Evolutionary conservation across 2,797 vertebrate species (phyloP).

Genomic region (Spea hammondii): DNA sequence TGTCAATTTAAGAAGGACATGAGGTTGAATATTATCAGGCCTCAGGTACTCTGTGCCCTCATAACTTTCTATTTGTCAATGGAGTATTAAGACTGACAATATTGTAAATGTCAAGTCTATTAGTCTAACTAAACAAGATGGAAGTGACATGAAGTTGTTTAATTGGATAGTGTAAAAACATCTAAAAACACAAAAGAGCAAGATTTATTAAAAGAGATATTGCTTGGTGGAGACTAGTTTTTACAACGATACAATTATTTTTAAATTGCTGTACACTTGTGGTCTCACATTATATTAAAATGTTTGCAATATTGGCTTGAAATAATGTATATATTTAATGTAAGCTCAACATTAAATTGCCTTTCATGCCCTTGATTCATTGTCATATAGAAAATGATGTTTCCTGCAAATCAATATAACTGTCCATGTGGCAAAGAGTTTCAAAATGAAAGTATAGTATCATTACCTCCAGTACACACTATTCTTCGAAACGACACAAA

Average conservation of each 20-base stretch:
- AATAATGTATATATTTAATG: constrained; percentile 6
- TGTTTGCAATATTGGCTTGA: not conserved
- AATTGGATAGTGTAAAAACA: constrained; percentile 29
- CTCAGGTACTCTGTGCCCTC: constrained; percentile 40
- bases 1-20: constrained; percentile 51
- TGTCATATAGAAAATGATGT: not conserved
- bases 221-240: no score
- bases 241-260: no score
- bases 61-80: constrained; percentile 47
- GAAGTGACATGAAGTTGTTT: constrained; percentile 36
- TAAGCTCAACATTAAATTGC: not conserved
- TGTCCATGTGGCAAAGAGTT: not conserved
- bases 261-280: no score
- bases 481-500: not conserved
- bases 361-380: not conserved
- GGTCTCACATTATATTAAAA: not conserved
- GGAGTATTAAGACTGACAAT: constrained; percentile 50
- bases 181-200: constrained; percentile 21
- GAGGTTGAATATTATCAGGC: constrained; percentile 46
- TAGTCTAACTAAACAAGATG: constrained; percentile 43
- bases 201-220: no score
- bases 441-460: constrained; percentile 1
- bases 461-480: not conserved
- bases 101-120: constrained; percentile 52
- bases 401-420: not conserved